Percentiles rank a stretch among this genome's conserved stretches.
Conservation (phyloP, 2,797 vertebrate genomes). For the Acanthurus tractus region DNA sequence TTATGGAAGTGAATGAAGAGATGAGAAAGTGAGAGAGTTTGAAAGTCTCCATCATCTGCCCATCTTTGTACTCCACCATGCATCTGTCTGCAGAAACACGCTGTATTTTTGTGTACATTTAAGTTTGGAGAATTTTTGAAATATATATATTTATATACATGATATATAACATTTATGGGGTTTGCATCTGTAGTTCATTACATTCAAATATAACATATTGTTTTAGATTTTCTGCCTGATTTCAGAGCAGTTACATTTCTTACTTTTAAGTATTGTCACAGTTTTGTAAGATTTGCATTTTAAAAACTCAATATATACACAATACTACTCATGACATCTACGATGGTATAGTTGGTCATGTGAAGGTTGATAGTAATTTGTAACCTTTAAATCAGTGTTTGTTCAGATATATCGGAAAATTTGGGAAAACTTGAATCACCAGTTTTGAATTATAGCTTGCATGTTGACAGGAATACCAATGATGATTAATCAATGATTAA, state of each 20-base stretch:
- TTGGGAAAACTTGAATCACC: background rate
- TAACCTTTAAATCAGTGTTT: background rate
- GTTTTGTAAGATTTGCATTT: too few relatives aligned
- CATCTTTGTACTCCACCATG: background rate
- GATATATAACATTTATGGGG: too few relatives aligned
- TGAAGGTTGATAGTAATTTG: background rate
- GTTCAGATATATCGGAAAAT: background rate
- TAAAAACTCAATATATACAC: too few relatives aligned
- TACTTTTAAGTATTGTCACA: too few relatives aligned
- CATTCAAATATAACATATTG: background rate
- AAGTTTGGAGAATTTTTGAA: background rate
- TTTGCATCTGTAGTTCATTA: background rate
- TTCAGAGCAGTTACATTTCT: background rate
- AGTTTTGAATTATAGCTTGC: background rate
- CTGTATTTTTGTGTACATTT: background rate
- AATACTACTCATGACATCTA: background rate
- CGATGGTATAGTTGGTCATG: background rate
- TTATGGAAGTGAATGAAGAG: constrained; percentile 56
- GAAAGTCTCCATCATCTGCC: constrained; percentile 29
- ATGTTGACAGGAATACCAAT: background rate
- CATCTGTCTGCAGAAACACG: background rate
- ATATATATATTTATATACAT: background rate
- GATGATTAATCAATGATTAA: too few relatives aligned
- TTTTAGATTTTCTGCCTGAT: background rate
- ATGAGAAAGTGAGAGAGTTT: constrained; percentile 53